Base-by-base conservation (phyloP, 2,888 invertebrate genomes). In the Neoascia interrupta region DNA sequence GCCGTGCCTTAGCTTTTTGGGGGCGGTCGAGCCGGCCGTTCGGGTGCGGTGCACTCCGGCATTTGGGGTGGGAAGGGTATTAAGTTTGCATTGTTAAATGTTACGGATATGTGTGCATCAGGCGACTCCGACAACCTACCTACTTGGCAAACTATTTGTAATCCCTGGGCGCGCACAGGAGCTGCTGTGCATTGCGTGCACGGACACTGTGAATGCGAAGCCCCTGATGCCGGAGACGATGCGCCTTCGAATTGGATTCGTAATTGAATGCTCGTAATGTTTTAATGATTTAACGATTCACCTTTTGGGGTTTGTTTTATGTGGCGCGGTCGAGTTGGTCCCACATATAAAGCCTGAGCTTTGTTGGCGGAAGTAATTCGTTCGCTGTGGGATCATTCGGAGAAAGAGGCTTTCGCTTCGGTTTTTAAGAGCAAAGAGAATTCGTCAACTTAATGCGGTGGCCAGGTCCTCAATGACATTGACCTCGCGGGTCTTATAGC, bases 21-120 rank as follows among this genome's bases (percentile, higher is more conserved):
- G 45, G 21, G 47, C 5, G 11, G 6, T 34, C n/a, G 15, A 18
- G 18, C 37, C 53, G n/a, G n/a, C n/a, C n/a, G n/a, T n/a, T n/a
- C n/a, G n/a, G n/a, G n/a, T n/a, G n/a, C n/a, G n/a, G n/a, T n/a
- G n/a, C n/a, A n/a, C n/a, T n/a, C n/a, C n/a, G n/a, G n/a, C n/a
- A n/a, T 31, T 51, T 26, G 31, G 53, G 79, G 64, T 54, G 66
- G 79, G 64, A 49, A 61, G 73, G 8, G 66, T 36, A 73, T 61
- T 73, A 73, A 79, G 73, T 79, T 73, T 76, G 60, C 76, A 76
- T 76, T 79, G 79, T 79, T 79, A 73, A 73, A 73, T 73, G 73
- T 60, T 61, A 60, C 47, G 26, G 60, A 60, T 73, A 66, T 49
- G 36, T 60, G 64, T 72, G 66, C 68, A 41, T 31, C n/a, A n/a